Evolutionary conservation across 2,888 invertebrate species (phyloP).

Genomic region (Hypsopygia costalis): DNA sequence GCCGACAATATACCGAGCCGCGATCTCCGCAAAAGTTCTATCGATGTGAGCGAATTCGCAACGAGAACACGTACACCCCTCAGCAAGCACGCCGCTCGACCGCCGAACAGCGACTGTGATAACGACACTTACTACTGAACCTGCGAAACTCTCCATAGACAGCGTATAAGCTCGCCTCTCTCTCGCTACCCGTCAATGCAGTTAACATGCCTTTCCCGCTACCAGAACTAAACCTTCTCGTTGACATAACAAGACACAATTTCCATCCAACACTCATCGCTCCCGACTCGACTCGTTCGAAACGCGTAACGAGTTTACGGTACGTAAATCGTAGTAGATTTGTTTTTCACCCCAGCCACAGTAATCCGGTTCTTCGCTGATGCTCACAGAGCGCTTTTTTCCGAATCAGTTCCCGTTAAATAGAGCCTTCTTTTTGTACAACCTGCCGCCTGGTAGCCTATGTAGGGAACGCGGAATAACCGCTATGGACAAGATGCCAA

Average conservation of each 20-base stretch:
- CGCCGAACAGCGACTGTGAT: conserved; percentile 78
- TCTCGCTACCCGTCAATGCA: conserved; percentile 51
- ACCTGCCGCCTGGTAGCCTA: conserved; percentile 55
- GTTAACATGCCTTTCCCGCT: conserved; percentile 34
- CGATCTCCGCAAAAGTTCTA: conserved; percentile 71
- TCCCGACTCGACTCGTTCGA: conserved; percentile 56
- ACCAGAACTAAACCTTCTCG: conserved; percentile 46
- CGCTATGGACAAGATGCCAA: conserved; percentile 75
- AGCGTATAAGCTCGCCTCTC: conserved; percentile 65
- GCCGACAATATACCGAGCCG: conserved; percentile 45
- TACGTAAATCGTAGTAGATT: conserved; percentile 78
- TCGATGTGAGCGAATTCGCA: conserved; percentile 39
- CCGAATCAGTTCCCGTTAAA: conserved; percentile 61
- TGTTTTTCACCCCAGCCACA: conserved; percentile 65
- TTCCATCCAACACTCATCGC: conserved; percentile 36
- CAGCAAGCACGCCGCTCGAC: conserved; percentile 62
- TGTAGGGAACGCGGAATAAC: conserved; percentile 69
- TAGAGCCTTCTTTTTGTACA: conserved; percentile 67
- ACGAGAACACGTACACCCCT: conserved; percentile 34
- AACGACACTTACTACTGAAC: conserved; percentile 71
- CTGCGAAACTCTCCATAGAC: conserved; percentile 63
- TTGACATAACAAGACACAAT: conserved; percentile 46
- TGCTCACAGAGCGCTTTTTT: conserved; percentile 64
- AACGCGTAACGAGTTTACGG: conserved; percentile 77
- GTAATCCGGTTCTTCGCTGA: conserved; percentile 67